phyloP scores from a whole-genome alignment of 1,140 invertebrate genomes.

The Leptinotarsa defecta region DNA sequence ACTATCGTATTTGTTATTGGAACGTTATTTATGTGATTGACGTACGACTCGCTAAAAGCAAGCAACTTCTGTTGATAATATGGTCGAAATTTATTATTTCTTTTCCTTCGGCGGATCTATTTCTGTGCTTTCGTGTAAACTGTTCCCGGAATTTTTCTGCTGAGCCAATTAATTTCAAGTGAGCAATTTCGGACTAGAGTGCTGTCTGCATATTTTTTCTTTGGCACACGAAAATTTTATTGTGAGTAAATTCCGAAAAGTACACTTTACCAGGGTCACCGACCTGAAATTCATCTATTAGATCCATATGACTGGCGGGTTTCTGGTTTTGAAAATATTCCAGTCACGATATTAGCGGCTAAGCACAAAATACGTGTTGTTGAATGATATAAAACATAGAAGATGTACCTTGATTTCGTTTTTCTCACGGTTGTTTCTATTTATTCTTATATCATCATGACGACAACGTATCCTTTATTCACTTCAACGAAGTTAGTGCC shows the following conservation, averaged over 20 bases:
- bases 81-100: conserved; percentile 1
- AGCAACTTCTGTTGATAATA: not conserved
- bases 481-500: too few relatives aligned
- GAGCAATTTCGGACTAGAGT: too few relatives aligned
- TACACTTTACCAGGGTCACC: not conserved
- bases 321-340: not conserved
- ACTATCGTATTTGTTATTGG: not conserved
- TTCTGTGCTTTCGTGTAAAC: not conserved
- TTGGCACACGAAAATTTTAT: too few relatives aligned
- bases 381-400: not conserved
- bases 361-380: not conserved
- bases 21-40: not conserved
- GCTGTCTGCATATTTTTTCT: too few relatives aligned
- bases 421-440: not conserved
- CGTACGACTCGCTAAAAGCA: not conserved
- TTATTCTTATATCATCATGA: too few relatives aligned
- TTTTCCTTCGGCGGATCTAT: conserved; percentile 1
- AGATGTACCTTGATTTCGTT: not conserved
- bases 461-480: too few relatives aligned
- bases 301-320: not conserved
- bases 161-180: not conserved
- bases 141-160: not conserved
- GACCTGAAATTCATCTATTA: not conserved
- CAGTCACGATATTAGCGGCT: not conserved
- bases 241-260: too few relatives aligned